A percentile compares a stretch with the other conserved stretches of the same genome.
Conservation (phyloP, 2,888 invertebrate genomes). For the Pollenia griseotomentosa region DNA sequence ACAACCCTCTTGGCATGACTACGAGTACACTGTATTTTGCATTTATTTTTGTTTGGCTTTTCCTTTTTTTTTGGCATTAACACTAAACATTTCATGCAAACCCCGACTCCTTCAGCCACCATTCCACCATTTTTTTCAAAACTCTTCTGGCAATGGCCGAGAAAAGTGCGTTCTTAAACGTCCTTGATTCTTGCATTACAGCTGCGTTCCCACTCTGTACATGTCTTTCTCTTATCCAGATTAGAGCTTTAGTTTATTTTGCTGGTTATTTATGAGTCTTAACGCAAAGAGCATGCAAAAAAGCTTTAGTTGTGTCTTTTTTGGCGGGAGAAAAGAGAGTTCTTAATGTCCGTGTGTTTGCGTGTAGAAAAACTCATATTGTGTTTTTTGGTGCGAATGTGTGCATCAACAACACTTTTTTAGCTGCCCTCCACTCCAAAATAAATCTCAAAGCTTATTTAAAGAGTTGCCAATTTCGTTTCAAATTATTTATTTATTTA, state of each 20-base stretch:
- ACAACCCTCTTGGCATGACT: slow-evolving; percentile 51
- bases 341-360: not conserved
- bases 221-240: slow-evolving; percentile 1
- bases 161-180: slow-evolving; percentile 81
- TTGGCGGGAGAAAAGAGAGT: no score
- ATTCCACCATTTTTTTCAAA: slow-evolving; percentile 14
- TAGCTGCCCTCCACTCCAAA: no score
- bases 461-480: no score
- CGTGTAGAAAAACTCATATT: not conserved
- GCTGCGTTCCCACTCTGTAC: slow-evolving; percentile 57
- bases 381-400: not conserved
- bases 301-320: not conserved
- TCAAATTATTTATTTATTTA: no score
- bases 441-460: no score
- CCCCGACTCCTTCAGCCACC: not conserved
- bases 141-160: slow-evolving; percentile 67
- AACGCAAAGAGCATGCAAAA: not conserved
- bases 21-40: slow-evolving; percentile 23
- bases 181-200: slow-evolving; percentile 84
- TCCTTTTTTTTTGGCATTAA: slow-evolving; percentile 22
- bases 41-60: slow-evolving; percentile 42
- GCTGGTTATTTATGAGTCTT: no score
- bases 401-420: slow-evolving; percentile 7
- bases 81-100: not conserved
- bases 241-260: slow-evolving; percentile 3